These are phyloP conservation scores for Rhabdornis inornatus DNA, from an alignment of 2,113 vertebrate genomes.

Conservation along the genomic window DNA sequence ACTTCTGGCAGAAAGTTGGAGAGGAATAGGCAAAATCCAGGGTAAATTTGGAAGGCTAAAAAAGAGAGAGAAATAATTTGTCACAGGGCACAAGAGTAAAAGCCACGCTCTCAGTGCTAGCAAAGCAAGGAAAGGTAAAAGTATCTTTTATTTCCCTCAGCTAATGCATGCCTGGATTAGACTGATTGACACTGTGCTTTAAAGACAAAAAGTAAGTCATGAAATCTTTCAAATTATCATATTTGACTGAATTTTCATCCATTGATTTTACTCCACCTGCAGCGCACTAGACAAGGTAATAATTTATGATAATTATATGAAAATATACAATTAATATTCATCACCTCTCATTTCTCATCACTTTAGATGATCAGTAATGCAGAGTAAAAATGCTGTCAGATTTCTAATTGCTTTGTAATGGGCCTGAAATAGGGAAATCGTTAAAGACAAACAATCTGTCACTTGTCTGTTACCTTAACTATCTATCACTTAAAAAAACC, in stretches of 20 bases:
- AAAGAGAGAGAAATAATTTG: neutral
- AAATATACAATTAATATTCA: constrained; percentile 89
- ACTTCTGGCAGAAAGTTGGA: neutral
- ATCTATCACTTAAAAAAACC: constrained; percentile 84
- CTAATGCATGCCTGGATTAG: neutral
- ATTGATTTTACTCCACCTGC: constrained; percentile 74
- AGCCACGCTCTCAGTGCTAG: neutral
- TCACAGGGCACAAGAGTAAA: neutral
- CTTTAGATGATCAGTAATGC: constrained; percentile 87
- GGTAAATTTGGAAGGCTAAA: neutral
- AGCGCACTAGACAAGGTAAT: constrained; percentile 80
- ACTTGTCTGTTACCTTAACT: constrained; percentile 89
- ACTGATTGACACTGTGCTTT: constrained; percentile 40
- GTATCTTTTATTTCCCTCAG: neutral
- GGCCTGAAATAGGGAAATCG: constrained; percentile 85
- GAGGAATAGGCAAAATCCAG: neutral
- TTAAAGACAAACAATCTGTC: constrained; percentile 91
- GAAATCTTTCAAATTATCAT: constrained; percentile 73
- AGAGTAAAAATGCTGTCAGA: constrained; percentile 86
- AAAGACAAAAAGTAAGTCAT: constrained; percentile 51
- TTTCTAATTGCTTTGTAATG: constrained; percentile 91
- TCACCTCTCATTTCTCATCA: constrained; percentile 85
- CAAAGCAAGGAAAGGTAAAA: neutral
- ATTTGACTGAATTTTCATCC: constrained; percentile 72
- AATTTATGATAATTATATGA: constrained; percentile 89